These are phyloP conservation scores for Drosophila lutescens DNA, from an alignment of 2,888 invertebrate species.

Conservation along the genomic window DNA sequence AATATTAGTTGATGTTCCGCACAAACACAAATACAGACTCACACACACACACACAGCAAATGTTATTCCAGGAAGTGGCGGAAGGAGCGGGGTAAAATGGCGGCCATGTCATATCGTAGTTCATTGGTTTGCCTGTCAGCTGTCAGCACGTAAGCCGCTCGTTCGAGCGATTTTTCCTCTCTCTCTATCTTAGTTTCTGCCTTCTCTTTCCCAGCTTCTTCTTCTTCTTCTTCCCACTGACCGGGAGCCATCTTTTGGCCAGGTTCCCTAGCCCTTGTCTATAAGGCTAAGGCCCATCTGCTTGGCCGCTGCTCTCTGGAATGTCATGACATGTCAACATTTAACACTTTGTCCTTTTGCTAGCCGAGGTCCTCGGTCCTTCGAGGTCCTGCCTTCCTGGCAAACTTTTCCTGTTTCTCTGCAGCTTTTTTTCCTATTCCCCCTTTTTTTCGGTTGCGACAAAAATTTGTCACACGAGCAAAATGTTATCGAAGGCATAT, in stretches of 20 bases:
- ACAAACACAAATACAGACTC: slow-evolving; percentile 43
- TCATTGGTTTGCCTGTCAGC: slow-evolving; percentile 78
- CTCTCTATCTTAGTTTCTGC: background rate
- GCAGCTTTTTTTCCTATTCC: slow-evolving; percentile 22
- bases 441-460: slow-evolving; percentile 33
- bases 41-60: slow-evolving; percentile 35
- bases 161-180: slow-evolving; percentile 48
- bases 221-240: slow-evolving; percentile 26
- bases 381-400: slow-evolving; percentile 11
- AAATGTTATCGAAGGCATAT: slow-evolving; percentile 74
- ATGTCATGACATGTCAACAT: slow-evolving; percentile 79
- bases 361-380: slow-evolving; percentile 15
- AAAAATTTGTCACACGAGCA: slow-evolving; percentile 74
- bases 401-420: slow-evolving; percentile 51
- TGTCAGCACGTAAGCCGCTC: slow-evolving; percentile 75
- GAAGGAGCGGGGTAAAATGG: slow-evolving; percentile 29
- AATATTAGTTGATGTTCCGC: slow-evolving; percentile 73
- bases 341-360: slow-evolving; percentile 76
- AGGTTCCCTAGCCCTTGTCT: slow-evolving; percentile 29
- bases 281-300: slow-evolving; percentile 17
- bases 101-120: slow-evolving; percentile 68
- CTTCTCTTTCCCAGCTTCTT: background rate
- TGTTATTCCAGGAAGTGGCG: slow-evolving; percentile 51
- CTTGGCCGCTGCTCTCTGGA: slow-evolving; percentile 59
- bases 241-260: slow-evolving; percentile 47